A percentile compares a stretch with the other conserved stretches of the same genome.
Evolutionary conservation across 1,140 invertebrate genomes (phyloP).

Genomic region (Anastrepha ludens): DNA sequence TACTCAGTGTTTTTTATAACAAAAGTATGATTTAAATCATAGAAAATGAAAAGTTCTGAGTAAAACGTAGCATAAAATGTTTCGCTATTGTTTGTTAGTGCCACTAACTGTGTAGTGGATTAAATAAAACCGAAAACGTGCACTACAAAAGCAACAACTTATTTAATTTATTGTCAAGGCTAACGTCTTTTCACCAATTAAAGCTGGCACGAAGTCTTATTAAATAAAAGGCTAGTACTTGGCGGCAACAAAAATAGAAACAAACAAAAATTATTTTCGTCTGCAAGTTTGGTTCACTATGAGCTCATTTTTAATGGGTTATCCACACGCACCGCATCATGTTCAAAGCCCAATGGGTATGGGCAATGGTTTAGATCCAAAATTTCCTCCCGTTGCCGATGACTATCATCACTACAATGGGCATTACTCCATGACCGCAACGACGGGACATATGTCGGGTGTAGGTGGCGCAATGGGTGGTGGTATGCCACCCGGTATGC

Average conservation of each 20-base stretch:
- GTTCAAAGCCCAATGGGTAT: slow-evolving; percentile 73
- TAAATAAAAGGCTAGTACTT: neutral
- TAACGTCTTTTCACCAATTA: neutral
- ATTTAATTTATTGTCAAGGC: neutral
- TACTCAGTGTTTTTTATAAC: neutral
- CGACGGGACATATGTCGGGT: slow-evolving; percentile 68
- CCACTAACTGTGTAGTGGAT: neutral
- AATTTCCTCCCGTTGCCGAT: slow-evolving; percentile 72
- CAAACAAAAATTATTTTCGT: neutral
- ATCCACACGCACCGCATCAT: slow-evolving; percentile 75
- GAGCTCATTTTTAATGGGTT: slow-evolving; percentile 75
- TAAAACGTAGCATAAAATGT: neutral
- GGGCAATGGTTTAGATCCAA: slow-evolving; percentile 71
- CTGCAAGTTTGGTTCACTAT: slow-evolving; percentile 58
- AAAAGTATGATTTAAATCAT: neutral
- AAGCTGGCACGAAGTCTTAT: neutral
- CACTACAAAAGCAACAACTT: neutral
- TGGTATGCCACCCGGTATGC: slow-evolving; percentile 61
- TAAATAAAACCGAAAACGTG: neutral
- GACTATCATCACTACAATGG: slow-evolving; percentile 74
- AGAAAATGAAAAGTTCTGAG: neutral
- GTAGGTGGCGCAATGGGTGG: slow-evolving; percentile 57
- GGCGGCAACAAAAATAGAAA: neutral
- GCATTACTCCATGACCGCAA: slow-evolving; percentile 71
- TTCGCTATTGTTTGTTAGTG: neutral